Evolutionary conservation across 2,113 vertebrate genomes (phyloP).

Genomic region (Macquaria ambigua): DNA sequence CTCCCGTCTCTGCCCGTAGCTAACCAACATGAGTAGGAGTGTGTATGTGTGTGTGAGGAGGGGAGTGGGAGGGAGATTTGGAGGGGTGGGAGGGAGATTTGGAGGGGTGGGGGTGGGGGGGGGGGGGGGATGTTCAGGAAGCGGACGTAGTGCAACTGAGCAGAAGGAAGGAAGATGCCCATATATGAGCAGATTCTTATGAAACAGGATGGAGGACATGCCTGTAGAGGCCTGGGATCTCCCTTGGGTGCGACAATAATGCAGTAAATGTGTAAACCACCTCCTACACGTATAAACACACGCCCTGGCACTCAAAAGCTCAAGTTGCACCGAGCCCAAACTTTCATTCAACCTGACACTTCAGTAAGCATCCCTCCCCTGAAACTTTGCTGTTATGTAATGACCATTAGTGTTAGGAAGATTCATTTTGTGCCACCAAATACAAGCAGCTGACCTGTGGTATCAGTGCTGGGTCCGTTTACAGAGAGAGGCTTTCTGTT

Average conservation of each 20-base stretch:
- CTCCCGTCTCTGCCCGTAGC: constrained; percentile 47
- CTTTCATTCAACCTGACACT: constrained; percentile 21
- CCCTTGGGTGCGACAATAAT: constrained; percentile 45
- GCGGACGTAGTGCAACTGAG: constrained; percentile 49
- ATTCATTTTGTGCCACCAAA: neutral
- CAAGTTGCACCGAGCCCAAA: neutral
- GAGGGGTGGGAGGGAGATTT: constrained; percentile 8
- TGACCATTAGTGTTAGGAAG: neutral
- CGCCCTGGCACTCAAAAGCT: neutral
- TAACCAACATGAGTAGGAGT: constrained; percentile 60
- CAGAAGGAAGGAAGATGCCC: constrained; percentile 73
- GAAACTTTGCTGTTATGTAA: constrained; percentile 5
- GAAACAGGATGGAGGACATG: constrained; percentile 74
- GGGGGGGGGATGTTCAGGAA: constrained; percentile 57
- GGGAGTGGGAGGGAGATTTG: neutral
- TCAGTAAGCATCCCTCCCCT: neutral
- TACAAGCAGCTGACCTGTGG: neutral
- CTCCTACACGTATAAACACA: constrained; percentile 43
- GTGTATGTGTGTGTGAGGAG: constrained; percentile 26
- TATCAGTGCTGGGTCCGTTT: neutral
- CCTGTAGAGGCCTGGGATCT: constrained; percentile 57
- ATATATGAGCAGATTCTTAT: constrained; percentile 78
- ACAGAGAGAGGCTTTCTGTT: constrained; percentile 21
- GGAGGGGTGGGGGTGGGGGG: constrained; percentile 1
- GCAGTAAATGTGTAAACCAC: constrained; percentile 58